These are phyloP conservation scores for Antidorcas marsupialis DNA, from an alignment of 2,113 vertebrate species.

Conservation along the genomic window DNA sequence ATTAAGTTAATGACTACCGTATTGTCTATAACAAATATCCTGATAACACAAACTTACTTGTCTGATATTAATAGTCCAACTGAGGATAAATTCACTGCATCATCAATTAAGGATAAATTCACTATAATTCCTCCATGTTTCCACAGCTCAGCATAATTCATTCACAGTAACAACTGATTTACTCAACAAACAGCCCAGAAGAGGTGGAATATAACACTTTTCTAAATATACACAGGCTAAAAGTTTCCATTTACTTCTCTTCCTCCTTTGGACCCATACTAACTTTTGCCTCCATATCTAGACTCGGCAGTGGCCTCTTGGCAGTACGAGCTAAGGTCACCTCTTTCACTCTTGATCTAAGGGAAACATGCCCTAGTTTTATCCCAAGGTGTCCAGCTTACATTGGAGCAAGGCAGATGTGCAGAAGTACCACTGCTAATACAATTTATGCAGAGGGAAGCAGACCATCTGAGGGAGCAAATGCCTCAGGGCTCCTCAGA, in stretches of 20 bases:
- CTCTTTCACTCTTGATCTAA: not conserved
- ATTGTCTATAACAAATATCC: conserved; percentile 10
- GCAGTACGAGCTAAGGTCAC: not conserved
- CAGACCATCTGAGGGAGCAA: not conserved
- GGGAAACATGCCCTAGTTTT: not conserved
- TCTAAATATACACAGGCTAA: not conserved
- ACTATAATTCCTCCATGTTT: not conserved
- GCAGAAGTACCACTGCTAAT: not conserved
- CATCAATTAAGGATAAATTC: not conserved
- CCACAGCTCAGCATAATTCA: not conserved
- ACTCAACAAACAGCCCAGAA: not conserved
- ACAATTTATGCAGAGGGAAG: not conserved
- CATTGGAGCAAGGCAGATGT: accelerated
- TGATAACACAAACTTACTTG: not conserved
- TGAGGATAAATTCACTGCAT: not conserved
- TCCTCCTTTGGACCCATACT: not conserved
- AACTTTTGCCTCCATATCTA: not conserved
- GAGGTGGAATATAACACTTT: not conserved
- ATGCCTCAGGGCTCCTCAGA: not conserved
- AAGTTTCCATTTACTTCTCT: not conserved
- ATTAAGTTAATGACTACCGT: not conserved
- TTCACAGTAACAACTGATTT: not conserved
- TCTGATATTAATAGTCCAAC: not conserved
- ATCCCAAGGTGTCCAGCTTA: not conserved
- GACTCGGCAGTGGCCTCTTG: not conserved